Percentiles rank a stretch among this genome's conserved stretches.
Conservation (phyloP, 1,140 invertebrate genomes). For the Diabrotica undecimpunctata region DNA sequence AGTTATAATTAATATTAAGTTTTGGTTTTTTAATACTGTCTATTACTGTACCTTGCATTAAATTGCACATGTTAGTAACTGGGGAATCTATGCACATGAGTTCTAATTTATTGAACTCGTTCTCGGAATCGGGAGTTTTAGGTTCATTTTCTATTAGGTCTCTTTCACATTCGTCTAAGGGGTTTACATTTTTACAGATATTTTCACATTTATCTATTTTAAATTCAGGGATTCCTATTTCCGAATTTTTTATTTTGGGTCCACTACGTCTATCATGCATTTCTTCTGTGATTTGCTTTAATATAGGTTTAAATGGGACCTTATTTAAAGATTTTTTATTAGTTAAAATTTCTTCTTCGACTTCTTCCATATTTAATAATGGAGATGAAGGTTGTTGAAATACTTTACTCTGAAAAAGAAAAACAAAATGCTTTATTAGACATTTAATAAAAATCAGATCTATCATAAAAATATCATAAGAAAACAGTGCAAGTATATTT, state of each 20-base stretch:
- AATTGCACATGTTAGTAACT: constrained; percentile 7
- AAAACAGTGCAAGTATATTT: too few relatives aligned
- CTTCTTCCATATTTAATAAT: constrained; percentile 12
- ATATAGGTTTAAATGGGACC: not conserved
- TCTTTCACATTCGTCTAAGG: not conserved
- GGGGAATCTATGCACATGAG: constrained; percentile 10
- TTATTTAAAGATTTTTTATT: constrained; percentile 2
- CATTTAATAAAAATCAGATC: constrained; percentile 5
- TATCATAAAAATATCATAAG: too few relatives aligned
- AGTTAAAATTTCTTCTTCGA: constrained; percentile 8
- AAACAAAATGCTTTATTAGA: not conserved
- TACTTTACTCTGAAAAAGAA: not conserved
- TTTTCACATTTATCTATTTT: constrained; percentile 11
- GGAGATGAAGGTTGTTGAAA: not conserved
- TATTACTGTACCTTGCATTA: constrained; percentile 3
- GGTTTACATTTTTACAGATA: not conserved
- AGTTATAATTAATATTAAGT: not conserved
- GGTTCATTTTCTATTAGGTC: not conserved
- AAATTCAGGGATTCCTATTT: constrained; percentile 3
- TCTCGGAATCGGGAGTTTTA: constrained; percentile 12
- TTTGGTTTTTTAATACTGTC: constrained; percentile 7
- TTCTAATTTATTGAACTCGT: constrained; percentile 11
- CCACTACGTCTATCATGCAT: too few relatives aligned
- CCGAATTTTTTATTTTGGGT: not conserved
- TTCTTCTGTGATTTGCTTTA: constrained; percentile 6